phyloP scores from a whole-genome alignment of 1,140 invertebrate species.

The Diploscapter pachys region DNA sequence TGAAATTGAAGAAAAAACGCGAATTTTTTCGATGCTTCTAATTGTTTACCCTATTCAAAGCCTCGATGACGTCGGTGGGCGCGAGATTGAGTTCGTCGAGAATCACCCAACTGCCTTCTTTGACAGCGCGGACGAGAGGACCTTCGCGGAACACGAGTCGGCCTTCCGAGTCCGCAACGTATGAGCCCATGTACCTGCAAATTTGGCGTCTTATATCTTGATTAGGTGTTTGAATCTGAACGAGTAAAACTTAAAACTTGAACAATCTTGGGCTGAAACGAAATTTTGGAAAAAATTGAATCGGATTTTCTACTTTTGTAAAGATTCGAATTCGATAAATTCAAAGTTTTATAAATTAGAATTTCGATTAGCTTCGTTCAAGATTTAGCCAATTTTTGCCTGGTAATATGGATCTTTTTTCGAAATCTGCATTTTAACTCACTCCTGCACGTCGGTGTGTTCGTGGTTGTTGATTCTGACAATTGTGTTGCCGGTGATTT shows the following conservation, averaged over 20 bases:
- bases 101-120: conserved; percentile 96
- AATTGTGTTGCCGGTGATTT: conserved; percentile 85
- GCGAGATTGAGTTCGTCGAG: conserved; percentile 97
- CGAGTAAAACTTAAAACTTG: neutral
- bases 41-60: conserved; percentile 76
- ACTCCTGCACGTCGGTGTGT: conserved; percentile 93
- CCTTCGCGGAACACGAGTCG: conserved; percentile 88
- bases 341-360: too few species aligned
- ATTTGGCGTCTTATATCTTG: neutral
- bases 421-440: neutral
- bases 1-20: conserved; percentile 2
- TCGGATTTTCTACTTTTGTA: neutral
- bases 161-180: conserved; percentile 78
- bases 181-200: conserved; percentile 74
- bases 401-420: neutral
- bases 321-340: too few species aligned
- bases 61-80: conserved; percentile 93
- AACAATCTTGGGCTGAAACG: neutral
- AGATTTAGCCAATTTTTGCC: neutral
- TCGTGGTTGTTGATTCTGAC: conserved; percentile 98
- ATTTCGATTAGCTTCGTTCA: too few species aligned
- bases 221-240: neutral
- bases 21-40: conserved; percentile 1
- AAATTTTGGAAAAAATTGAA: neutral
- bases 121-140: conserved; percentile 90